These are phyloP conservation scores for Pocillopora meandrina DNA, from an alignment of 92 coral and sea anemone species.

Conservation along the genomic window DNA sequence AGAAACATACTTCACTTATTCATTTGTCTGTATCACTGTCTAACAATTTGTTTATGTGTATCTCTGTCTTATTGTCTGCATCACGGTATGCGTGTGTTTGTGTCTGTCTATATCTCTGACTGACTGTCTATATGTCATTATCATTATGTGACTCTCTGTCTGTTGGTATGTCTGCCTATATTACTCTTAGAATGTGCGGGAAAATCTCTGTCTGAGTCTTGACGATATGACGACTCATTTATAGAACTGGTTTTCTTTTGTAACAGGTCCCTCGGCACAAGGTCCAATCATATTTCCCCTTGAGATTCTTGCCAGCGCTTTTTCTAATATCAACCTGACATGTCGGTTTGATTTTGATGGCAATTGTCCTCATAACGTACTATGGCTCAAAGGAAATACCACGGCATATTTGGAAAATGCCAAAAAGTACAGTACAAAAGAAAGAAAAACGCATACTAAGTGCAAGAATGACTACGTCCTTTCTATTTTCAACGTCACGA, in stretches of 20 bases:
- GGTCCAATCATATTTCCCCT: not conserved
- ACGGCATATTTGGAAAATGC: not conserved
- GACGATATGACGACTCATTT: not conserved
- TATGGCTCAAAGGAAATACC: not conserved
- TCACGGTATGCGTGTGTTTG: too few relatives aligned
- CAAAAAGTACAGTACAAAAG: not conserved
- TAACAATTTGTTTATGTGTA: too few relatives aligned
- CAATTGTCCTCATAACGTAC: not conserved
- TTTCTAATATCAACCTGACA: not conserved
- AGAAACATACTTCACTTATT: too few relatives aligned
- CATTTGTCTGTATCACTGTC: too few relatives aligned
- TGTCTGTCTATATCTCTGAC: too few relatives aligned
- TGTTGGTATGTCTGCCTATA: too few relatives aligned
- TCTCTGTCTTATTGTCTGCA: too few relatives aligned
- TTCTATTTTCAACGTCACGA: not conserved
- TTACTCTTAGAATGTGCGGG: not conserved
- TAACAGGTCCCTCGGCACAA: not conserved
- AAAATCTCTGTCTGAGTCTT: not conserved
- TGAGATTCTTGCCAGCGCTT: not conserved
- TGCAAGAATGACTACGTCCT: slow-evolving; percentile 1
- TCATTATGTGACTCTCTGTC: too few relatives aligned
- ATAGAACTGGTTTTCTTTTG: not conserved
- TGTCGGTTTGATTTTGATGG: not conserved
- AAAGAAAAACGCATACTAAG: not conserved
- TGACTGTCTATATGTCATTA: too few relatives aligned